Percentiles rank a stretch among this genome's conserved stretches.
Evolutionary conservation across 2,113 vertebrate species (phyloP).

Genomic region (Ageneiosus marmoratus): DNA sequence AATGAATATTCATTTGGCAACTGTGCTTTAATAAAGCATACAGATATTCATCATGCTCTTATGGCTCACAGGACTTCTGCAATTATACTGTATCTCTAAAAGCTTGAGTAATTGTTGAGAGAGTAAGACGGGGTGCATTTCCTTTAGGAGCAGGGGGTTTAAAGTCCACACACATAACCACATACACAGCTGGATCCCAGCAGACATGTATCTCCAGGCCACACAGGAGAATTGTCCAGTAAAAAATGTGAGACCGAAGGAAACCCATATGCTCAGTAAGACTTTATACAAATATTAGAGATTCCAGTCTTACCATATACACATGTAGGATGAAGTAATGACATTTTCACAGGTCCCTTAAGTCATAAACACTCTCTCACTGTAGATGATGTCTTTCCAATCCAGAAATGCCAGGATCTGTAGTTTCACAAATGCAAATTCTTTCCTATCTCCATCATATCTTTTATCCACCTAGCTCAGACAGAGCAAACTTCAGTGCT

Average conservation of each 20-base stretch:
- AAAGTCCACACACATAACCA: conserved; percentile 1
- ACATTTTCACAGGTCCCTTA: conserved; percentile 5
- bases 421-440: conserved; percentile 9
- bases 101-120: conserved; percentile 59
- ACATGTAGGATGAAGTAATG: conserved; percentile 10
- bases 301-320: not conserved
- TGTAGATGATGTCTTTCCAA: not conserved
- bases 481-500: not conserved
- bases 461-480: not conserved
- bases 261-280: not conserved
- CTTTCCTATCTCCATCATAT: conserved; percentile 1
- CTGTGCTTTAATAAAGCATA: conserved; percentile 53
- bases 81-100: conserved; percentile 60
- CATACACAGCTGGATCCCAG: not conserved
- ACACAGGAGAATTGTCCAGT: not conserved
- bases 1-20: conserved; percentile 53
- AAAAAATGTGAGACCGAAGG: not conserved
- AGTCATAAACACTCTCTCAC: conserved; percentile 1
- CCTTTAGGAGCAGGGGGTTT: not conserved
- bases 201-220: not conserved
- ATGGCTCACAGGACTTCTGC: conserved; percentile 52
- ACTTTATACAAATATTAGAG: not conserved
- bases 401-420: not conserved
- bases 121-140: not conserved
- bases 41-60: conserved; percentile 61